phyloP scores from a whole-genome alignment of 2,888 invertebrate genomes.

The Venusia cambrica region DNA sequence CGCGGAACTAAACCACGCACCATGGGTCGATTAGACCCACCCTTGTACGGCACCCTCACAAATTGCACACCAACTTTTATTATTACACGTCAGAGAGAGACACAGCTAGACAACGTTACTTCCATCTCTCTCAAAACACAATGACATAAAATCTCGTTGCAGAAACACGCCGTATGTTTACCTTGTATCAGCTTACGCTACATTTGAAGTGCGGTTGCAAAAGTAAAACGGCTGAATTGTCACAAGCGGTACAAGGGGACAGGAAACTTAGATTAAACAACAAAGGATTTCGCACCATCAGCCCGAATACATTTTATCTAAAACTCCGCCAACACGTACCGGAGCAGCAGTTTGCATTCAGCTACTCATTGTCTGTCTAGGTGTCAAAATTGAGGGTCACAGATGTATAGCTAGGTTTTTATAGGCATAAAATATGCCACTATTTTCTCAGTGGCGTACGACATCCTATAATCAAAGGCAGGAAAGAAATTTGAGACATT shows the following conservation, averaged over 20 bases:
- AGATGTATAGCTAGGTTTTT: too few species aligned
- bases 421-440: too few species aligned
- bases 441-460: too few species aligned
- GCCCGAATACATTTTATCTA: too few species aligned
- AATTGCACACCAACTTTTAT: conserved; percentile 38
- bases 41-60: conserved; percentile 51
- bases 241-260: conserved; percentile 32
- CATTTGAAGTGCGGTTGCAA: conserved; percentile 52
- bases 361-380: too few species aligned
- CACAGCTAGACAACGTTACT: conserved; percentile 25
- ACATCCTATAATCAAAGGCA: too few species aligned
- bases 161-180: conserved; percentile 53
- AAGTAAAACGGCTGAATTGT: conserved; percentile 45
- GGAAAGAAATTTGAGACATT: too few species aligned
- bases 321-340: too few species aligned
- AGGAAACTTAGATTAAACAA: too few species aligned
- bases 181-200: conserved; percentile 64
- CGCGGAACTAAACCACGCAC: conserved; percentile 64
- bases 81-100: conserved; percentile 43
- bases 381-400: too few species aligned
- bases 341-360: too few species aligned
- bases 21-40: conserved; percentile 61
- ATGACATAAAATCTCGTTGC: conserved; percentile 39
- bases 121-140: conserved; percentile 30
- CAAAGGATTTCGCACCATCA: too few species aligned